A percentile compares a stretch with the other conserved stretches of the same genome.
Evolutionary conservation across 2,113 vertebrate genomes (phyloP).

Genomic region (Syrmaticus mikado): DNA sequence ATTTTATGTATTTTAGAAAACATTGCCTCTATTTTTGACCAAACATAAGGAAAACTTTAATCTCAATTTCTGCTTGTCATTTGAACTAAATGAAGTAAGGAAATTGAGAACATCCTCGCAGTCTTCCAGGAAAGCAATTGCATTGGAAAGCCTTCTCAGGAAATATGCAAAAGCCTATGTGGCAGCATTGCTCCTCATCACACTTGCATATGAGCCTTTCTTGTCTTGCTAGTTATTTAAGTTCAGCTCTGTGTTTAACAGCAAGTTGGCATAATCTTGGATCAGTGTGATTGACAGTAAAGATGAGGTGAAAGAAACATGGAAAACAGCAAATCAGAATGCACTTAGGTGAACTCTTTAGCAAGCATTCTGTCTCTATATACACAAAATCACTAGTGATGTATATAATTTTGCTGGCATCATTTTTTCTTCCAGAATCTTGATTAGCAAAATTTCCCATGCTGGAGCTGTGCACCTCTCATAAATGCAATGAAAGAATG

Average conservation of each 20-base stretch:
- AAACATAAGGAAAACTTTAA: not conserved
- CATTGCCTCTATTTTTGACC: not conserved
- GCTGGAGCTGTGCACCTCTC: not conserved
- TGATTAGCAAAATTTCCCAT: not conserved
- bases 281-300: not conserved
- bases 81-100: not conserved
- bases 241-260: not conserved
- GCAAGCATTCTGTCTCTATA: not conserved
- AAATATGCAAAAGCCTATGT: not conserved
- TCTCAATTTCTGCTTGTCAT: not conserved
- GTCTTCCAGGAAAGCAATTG: not conserved
- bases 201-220: not conserved
- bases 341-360: not conserved
- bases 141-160: not conserved
- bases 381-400: not conserved
- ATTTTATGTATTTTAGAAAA: not conserved
- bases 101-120: not conserved
- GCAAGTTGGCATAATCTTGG: not conserved
- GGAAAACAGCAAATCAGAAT: not conserved
- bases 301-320: not conserved
- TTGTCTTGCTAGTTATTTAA: not conserved
- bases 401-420: not conserved
- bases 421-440: not conserved
- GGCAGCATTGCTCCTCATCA: not conserved
- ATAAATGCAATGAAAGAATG: not conserved